These are phyloP conservation scores for Sorex araneus DNA, from an alignment of 2,113 vertebrate species.

Conservation along the genomic window DNA sequence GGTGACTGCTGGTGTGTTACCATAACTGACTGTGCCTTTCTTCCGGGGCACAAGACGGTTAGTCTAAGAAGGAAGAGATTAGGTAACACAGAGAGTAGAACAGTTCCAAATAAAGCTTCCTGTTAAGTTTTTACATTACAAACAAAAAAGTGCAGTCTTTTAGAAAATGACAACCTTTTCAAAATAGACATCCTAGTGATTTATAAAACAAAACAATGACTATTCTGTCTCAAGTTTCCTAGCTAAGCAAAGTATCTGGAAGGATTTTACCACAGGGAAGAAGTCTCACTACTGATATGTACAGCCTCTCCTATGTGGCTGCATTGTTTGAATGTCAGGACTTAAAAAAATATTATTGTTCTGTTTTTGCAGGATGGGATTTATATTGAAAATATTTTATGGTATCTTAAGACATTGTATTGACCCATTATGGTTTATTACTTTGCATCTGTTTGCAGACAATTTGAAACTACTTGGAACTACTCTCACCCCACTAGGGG, in stretches of 20 bases:
- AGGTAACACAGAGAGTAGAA: background rate
- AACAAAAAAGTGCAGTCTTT: background rate
- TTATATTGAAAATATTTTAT: constrained; percentile 42
- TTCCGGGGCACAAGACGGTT: background rate
- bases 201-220: background rate
- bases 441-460: constrained; percentile 53
- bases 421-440: background rate
- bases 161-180: background rate
- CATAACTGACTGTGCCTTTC: background rate
- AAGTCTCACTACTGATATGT: background rate
- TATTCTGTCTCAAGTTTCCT: background rate
- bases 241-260: background rate
- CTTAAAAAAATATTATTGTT: too few relatives aligned
- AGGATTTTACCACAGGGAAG: background rate
- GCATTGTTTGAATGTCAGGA: background rate
- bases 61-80: background rate
- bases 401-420: background rate
- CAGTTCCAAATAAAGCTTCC: background rate
- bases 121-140: background rate
- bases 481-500: constrained; percentile 79
- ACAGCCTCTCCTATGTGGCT: background rate
- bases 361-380: background rate
- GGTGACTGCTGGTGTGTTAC: background rate
- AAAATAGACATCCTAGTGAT: background rate
- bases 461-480: constrained; percentile 18